Conservation (phyloP, 2,888 invertebrate species). For the Eilema caniola region DNA sequence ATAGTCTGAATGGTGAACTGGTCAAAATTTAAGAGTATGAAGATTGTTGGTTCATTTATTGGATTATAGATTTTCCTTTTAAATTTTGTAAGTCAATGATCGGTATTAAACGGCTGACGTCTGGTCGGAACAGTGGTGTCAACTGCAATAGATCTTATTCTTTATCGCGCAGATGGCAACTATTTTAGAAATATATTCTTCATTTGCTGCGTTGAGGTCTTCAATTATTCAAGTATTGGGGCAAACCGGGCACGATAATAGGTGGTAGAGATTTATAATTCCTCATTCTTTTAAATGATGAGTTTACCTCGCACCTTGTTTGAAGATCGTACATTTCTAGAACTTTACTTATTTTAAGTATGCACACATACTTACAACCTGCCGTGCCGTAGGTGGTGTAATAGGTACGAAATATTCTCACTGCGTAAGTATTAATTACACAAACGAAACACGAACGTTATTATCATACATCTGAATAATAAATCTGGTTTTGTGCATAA, state of each 20-base stretch:
- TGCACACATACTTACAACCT: background rate
- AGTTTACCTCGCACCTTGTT: background rate
- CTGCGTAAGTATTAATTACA: background rate
- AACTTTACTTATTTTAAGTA: background rate
- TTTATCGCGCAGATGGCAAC: no score
- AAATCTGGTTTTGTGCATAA: conserved; percentile 22
- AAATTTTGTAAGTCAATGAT: no score
- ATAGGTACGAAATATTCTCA: background rate
- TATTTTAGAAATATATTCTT: no score
- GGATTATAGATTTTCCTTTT: background rate
- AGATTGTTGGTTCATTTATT: background rate
- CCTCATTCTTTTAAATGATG: background rate
- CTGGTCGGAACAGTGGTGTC: no score
- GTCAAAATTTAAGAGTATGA: background rate
- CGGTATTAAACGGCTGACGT: no score
- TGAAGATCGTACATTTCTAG: background rate
- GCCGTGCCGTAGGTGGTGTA: background rate
- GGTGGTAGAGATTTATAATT: no score
- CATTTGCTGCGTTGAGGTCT: no score
- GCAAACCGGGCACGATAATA: no score
- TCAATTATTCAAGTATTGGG: no score
- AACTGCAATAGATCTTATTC: no score
- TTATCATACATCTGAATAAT: conserved; percentile 18
- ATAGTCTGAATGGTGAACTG: background rate
- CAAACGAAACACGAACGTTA: conserved; percentile 20